Evolutionary conservation across 2,797 vertebrate species (phyloP).

Genomic region (Vireo griseus): DNA sequence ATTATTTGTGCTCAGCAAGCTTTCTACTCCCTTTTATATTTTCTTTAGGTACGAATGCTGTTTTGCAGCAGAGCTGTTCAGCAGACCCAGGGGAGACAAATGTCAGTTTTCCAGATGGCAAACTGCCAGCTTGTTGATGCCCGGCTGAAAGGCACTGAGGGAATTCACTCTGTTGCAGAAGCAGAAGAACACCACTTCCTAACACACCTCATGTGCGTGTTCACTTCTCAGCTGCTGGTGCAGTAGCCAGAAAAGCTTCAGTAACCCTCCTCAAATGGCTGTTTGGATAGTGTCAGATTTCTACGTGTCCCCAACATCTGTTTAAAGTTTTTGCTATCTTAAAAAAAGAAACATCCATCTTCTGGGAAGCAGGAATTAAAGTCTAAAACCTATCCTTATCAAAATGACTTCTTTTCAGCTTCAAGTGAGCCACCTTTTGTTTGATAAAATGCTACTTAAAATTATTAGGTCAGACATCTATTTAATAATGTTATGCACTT

Average conservation of each 20-base stretch:
- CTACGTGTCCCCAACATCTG: neutral
- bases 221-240: neutral
- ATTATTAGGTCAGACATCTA: neutral
- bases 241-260: neutral
- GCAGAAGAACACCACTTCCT: conserved; percentile 16
- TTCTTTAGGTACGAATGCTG: conserved; percentile 15
- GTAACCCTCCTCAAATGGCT: neutral
- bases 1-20: conserved; percentile 41
- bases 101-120: conserved; percentile 60
- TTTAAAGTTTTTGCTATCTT: neutral
- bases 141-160: neutral
- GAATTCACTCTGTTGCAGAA: conserved; percentile 41
- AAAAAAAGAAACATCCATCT: neutral
- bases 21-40: conserved; percentile 25
- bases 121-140: conserved; percentile 43
- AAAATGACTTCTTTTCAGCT: neutral
- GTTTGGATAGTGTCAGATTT: neutral
- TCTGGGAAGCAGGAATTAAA: neutral
- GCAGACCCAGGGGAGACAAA: conserved; percentile 40
- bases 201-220: neutral
- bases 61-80: neutral
- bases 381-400: neutral
- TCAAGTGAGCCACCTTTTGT: neutral
- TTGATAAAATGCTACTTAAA: neutral
- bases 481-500: neutral